Evolutionary conservation across 1,140 invertebrate genomes (phyloP), one percentile per base, ranked within the genome.

Genomic region (Parasteatoda tepidariorum): DNA sequence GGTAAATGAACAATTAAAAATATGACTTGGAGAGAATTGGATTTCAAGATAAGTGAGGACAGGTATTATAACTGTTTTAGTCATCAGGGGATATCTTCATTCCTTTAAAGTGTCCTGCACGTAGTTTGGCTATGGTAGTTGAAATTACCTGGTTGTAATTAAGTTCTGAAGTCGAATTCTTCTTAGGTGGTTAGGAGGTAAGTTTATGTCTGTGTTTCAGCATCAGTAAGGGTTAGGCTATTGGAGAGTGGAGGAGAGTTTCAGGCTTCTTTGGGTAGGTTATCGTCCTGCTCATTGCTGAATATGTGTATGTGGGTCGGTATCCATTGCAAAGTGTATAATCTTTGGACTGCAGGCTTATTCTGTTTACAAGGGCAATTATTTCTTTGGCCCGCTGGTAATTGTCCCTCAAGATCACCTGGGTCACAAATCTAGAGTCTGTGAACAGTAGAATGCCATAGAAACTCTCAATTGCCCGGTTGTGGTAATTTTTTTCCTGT

Each of bases 91-190:
- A n/a, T 59, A 59, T 18, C n/a, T n/a, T 59, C 6, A 41, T 41
- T 41, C 13, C 13, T 41, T 41, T 41, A 41, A 6, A 41, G 5
- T 41, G 38, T 41, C 5, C 13, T 6, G 38, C 13, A 13, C 13
- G 38, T 6, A 41, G 38, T 24, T n/a, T 59, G 55, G 55, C 55
- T 7, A 59, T 4, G 5, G 55, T 59, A 59, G 55, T 59, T 59
- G 55, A 59, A 59, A 59, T 59, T 5, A 59, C 55, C 6, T n/a
- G 55, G 55, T 59, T 59, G 55, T n/a, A 59, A n/a, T n/a, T 59
- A n/a, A 59, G 22, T 59, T 59, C n/a, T 2, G 22, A 24, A 57
- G 22, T 57, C 15, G 2, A 57, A n/a, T 57, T 57, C 22, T 57
- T 57, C 22, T 57, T 18, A 2, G 5, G 0, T 57, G 2, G 15